A percentile compares a stretch with the other conserved stretches of the same genome.
Evolutionary conservation across 2,888 invertebrate species (phyloP).

Genomic region (Erebia palarica): DNA sequence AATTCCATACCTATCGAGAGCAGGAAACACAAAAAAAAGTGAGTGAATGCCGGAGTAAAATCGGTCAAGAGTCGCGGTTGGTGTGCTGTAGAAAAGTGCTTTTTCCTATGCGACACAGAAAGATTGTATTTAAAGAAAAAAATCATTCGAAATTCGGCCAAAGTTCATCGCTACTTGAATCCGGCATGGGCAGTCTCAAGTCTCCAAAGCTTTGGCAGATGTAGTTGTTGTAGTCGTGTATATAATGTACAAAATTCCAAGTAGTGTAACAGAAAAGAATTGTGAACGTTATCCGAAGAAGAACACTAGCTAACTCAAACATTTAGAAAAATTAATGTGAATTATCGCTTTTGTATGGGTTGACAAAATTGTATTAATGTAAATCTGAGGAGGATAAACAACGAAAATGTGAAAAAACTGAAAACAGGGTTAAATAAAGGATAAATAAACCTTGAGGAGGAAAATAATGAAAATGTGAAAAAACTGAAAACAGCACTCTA

Average conservation of each 20-base stretch:
- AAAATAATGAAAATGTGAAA: neutral
- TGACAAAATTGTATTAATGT: neutral
- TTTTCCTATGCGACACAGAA: neutral
- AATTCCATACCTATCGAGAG: too few relatives aligned
- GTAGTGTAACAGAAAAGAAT: conserved; percentile 51
- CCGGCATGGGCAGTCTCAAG: conserved; percentile 14
- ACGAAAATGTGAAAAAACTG: neutral
- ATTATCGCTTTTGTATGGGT: neutral
- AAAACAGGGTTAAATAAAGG: neutral
- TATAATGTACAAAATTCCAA: conserved; percentile 45
- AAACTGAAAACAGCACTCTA: neutral
- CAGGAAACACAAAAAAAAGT: too few relatives aligned
- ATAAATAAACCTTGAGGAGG: too few relatives aligned
- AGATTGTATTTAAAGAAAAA: neutral
- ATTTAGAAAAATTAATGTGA: conserved; percentile 3
- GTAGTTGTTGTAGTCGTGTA: conserved; percentile 41
- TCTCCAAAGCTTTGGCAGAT: conserved; percentile 18
- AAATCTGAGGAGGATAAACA: neutral
- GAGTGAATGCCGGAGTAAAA: too few relatives aligned
- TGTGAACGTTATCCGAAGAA: conserved; percentile 53
- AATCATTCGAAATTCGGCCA: conserved; percentile 2
- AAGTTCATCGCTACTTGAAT: conserved; percentile 16
- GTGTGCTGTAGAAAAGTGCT: neutral
- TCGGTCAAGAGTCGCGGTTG: too few relatives aligned
- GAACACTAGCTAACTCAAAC: conserved; percentile 47